A percentile compares a stretch with the other conserved stretches of the same genome.
Evolutionary conservation across 2,888 invertebrate species (phyloP).

Genomic region (Stegophylla sp.): DNA sequence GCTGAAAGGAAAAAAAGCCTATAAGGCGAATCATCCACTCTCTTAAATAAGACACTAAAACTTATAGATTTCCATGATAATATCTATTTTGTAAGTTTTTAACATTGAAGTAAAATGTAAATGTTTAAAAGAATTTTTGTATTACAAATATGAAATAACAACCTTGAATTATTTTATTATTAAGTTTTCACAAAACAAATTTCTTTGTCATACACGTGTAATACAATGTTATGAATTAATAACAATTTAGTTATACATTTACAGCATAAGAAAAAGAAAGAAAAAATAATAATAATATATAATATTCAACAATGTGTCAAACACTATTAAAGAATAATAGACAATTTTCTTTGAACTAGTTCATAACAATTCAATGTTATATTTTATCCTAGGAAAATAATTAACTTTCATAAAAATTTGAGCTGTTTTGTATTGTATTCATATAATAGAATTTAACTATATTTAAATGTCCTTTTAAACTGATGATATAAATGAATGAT

Average conservation of each 20-base stretch:
- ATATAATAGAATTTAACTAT: background rate
- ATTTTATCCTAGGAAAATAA: background rate
- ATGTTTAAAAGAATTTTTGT: no score
- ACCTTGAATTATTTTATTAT: background rate
- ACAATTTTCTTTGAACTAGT: background rate
- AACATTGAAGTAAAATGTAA: no score
- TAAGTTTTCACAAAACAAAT: background rate
- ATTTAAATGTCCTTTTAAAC: background rate
- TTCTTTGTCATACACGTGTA: background rate
- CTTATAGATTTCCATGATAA: no score
- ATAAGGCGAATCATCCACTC: no score
- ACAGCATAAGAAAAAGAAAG: slow-evolving; percentile 14
- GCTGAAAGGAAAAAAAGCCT: no score
- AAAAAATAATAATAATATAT: background rate
- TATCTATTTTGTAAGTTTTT: no score
- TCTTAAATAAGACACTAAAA: no score
- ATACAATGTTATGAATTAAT: background rate
- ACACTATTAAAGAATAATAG: background rate
- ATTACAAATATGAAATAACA: no score
- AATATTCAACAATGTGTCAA: background rate
- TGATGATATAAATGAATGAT: background rate
- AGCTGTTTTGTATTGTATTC: background rate
- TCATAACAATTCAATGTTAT: background rate
- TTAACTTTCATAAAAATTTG: background rate
- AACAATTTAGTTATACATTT: background rate